Conservation (phyloP, 2,888 invertebrate genomes). For the Brachyopa scutellaris region DNA sequence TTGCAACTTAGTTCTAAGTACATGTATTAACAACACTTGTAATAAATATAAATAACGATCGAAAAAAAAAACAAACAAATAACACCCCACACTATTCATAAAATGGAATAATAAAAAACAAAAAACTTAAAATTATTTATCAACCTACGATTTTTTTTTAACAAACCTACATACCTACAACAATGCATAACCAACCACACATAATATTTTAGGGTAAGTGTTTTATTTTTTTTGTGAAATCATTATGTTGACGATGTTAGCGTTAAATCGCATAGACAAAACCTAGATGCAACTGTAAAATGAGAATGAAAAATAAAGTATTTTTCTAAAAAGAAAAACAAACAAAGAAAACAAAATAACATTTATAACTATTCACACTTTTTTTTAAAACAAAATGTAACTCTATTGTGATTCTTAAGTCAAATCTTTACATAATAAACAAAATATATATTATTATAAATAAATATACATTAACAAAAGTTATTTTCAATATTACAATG, state of each 20-base stretch:
- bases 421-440: conserved; percentile 70
- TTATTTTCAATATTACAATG: conserved; percentile 12
- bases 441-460: conserved; percentile 53
- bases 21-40: conserved; percentile 15
- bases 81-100: too few species aligned
- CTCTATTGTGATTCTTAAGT: conserved; percentile 72
- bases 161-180: conserved; percentile 24
- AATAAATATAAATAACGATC: conserved; percentile 34
- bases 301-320: conserved; percentile 24
- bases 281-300: conserved; percentile 8
- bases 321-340: conserved; percentile 56
- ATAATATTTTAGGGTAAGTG: conserved; percentile 29
- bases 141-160: conserved; percentile 46
- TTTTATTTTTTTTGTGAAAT: conserved; percentile 29
- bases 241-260: conserved; percentile 55
- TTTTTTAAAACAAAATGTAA: conserved; percentile 60
- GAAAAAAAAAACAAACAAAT: conserved; percentile 25
- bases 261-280: conserved; percentile 34
- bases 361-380: conserved; percentile 36
- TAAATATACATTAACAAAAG: conserved; percentile 6
- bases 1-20: conserved; percentile 65
- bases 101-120: conserved; percentile 21
- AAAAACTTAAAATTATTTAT: conserved; percentile 23
- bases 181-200: conserved; percentile 40
- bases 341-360: conserved; percentile 18